Evolutionary conservation across 2,888 invertebrate species (phyloP).

Genomic region (Proisotoma minuta): DNA sequence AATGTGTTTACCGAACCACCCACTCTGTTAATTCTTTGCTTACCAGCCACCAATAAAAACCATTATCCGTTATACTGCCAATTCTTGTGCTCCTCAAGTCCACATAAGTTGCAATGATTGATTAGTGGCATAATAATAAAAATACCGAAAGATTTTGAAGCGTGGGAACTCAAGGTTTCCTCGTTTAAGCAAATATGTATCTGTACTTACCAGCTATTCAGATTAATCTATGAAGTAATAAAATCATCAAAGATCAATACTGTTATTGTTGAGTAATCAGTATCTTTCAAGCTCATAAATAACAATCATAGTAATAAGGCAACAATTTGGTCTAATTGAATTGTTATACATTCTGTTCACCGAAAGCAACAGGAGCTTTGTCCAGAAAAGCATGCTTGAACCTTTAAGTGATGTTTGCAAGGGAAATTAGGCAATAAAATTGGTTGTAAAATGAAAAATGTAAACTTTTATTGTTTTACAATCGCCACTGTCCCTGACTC

Average conservation of each 20-base stretch:
- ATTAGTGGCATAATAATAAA: not conserved
- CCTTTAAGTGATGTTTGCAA: conserved; percentile 1
- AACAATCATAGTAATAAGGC: no score
- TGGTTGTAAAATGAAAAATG: not conserved
- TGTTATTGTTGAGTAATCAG: no score
- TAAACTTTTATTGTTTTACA: not conserved
- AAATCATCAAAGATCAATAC: not conserved
- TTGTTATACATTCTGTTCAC: no score
- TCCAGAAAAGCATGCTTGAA: no score
- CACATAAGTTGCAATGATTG: not conserved
- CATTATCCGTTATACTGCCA: not conserved
- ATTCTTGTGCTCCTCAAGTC: not conserved
- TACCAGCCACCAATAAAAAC: not conserved
- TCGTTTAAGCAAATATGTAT: not conserved
- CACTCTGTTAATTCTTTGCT: no score
- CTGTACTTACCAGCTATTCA: not conserved
- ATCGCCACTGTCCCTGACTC: not conserved
- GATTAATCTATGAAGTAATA: not conserved
- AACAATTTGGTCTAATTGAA: no score
- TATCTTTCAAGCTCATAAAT: no score
- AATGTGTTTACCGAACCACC: no score
- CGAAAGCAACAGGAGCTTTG: no score
- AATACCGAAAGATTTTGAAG: not conserved
- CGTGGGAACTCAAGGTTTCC: not conserved
- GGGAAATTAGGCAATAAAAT: conserved; percentile 7